Percentiles rank a stretch among this genome's conserved stretches.
Evolutionary conservation across 2,888 invertebrate genomes (phyloP).

Genomic region (Neocrepidodera transversa): DNA sequence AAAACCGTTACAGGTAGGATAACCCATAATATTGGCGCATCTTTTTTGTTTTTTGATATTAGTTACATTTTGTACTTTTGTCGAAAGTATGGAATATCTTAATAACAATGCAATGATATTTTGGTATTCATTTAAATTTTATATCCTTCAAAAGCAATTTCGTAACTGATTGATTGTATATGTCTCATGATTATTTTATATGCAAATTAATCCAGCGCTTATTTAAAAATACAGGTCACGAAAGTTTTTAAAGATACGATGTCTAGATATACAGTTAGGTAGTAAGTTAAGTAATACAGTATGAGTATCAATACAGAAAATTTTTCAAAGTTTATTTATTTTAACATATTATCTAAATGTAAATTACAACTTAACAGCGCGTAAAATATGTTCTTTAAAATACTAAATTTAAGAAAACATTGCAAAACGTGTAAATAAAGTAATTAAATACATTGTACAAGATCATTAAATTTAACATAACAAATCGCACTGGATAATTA

Average conservation of each 20-base stretch:
- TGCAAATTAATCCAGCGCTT: conserved; percentile 1
- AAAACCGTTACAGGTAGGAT: too few species aligned
- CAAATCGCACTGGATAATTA: conserved; percentile 5
- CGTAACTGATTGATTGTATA: neutral
- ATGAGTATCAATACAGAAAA: too few species aligned
- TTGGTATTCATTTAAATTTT: neutral
- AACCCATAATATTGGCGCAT: too few species aligned
- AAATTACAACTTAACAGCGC: too few species aligned
- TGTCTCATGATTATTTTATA: neutral
- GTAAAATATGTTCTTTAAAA: neutral
- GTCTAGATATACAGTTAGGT: neutral
- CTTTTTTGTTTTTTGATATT: too few species aligned
- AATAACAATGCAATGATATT: too few species aligned
- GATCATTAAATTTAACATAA: conserved; percentile 6
- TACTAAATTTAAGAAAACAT: too few species aligned
- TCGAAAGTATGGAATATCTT: too few species aligned
- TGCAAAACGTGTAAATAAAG: conserved; percentile 8
- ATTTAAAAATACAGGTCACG: conserved; percentile 10
- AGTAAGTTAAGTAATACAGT: too few species aligned
- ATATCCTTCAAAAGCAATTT: neutral
- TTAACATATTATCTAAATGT: too few species aligned
- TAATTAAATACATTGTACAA: conserved; percentile 4
- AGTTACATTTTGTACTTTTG: too few species aligned
- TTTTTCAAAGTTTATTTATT: too few species aligned
- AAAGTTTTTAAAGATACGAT: neutral